phyloP scores from a whole-genome alignment of 2,797 vertebrate species.

The Sus cebifrons region DNA sequence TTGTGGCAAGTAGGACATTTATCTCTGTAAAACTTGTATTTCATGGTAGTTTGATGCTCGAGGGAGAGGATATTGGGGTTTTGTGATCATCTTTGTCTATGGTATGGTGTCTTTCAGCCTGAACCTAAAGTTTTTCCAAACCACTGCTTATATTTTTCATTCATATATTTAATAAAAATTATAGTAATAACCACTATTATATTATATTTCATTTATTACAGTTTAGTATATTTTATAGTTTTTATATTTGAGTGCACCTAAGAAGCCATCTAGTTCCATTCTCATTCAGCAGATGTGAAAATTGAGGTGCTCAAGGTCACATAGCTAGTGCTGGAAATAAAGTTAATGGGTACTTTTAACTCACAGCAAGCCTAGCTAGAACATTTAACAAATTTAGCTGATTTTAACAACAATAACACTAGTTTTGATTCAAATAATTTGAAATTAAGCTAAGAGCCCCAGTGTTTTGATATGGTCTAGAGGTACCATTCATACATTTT shows the following conservation, averaged over 20 bases:
- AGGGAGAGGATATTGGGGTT: slow-evolving; percentile 19
- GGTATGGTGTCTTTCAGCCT: slow-evolving; percentile 45
- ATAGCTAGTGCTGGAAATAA: neutral
- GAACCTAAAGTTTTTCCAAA: slow-evolving; percentile 33
- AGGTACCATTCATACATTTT: slow-evolving; percentile 59
- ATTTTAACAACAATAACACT: slow-evolving; percentile 50
- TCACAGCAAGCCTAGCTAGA: neutral
- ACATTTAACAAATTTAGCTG: neutral
- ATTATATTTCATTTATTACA: neutral
- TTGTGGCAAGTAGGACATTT: slow-evolving; percentile 18
- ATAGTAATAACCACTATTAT: neutral
- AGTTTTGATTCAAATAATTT: slow-evolving; percentile 59
- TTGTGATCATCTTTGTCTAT: slow-evolving; percentile 32
- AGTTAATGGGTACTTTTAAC: slow-evolving; percentile 33
- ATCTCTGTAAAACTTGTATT: slow-evolving; percentile 35
- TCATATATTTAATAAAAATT: slow-evolving; percentile 64
- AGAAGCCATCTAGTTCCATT: neutral
- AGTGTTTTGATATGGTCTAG: slow-evolving; percentile 53
- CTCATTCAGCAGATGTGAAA: slow-evolving; percentile 58
- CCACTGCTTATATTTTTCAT: slow-evolving; percentile 57
- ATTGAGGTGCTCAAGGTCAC: neutral
- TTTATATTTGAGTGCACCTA: slow-evolving; percentile 47
- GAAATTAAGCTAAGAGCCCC: slow-evolving; percentile 29
- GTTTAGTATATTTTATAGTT: neutral
- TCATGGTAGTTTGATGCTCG: slow-evolving; percentile 29